Conservation (phyloP, 2,113 vertebrate genomes). For the Odobenus rosmarus region DNA sequence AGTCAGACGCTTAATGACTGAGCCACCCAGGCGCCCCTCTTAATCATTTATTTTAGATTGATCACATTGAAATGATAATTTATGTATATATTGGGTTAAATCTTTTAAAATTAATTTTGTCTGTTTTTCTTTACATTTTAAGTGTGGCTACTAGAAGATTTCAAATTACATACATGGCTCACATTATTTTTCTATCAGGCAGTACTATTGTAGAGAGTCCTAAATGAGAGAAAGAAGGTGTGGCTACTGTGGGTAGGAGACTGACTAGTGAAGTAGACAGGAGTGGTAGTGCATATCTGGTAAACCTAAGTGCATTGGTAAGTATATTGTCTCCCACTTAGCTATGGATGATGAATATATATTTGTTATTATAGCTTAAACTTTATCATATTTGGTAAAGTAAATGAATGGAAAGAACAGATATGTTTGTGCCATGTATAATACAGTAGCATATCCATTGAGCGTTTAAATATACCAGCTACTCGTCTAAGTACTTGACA, state of each 20-base stretch:
- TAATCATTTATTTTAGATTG: slow-evolving; percentile 23
- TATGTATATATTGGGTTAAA: neutral
- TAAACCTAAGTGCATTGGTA: neutral
- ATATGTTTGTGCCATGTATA: neutral
- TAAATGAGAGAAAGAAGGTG: neutral
- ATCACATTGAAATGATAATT: neutral
- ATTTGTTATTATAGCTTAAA: neutral
- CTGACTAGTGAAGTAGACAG: neutral
- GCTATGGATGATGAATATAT: neutral
- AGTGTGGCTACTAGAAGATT: neutral
- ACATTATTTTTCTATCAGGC: neutral
- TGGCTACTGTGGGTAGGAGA: neutral
- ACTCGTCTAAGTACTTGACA: neutral
- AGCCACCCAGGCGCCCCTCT: neutral
- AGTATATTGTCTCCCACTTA: neutral
- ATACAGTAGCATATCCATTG: neutral
- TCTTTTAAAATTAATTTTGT: neutral
- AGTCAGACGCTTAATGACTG: too few species aligned
- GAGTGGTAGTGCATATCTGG: neutral
- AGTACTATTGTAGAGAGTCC: neutral
- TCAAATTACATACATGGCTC: neutral
- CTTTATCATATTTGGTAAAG: neutral
- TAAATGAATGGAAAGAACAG: neutral
- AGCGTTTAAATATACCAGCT: neutral
- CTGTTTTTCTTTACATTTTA: neutral